A percentile compares a stretch with the other conserved stretches of the same genome.
Conservation (phyloP, 1,140 invertebrate species). For the Leucophenga varia region DNA sequence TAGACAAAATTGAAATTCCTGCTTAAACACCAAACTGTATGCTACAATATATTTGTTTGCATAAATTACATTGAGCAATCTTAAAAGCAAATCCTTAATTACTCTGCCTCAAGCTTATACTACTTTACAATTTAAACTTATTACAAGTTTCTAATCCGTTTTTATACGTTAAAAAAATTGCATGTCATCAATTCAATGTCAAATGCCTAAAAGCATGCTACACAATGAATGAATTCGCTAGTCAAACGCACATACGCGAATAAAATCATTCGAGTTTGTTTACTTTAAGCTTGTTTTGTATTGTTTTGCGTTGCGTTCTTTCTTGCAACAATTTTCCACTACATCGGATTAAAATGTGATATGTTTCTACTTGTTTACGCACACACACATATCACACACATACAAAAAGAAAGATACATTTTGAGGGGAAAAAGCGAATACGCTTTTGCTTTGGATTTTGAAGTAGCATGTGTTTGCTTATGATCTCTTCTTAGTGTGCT, state of each 20-base stretch:
- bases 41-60: too few species aligned
- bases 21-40: too few species aligned
- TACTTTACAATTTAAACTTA: slow-evolving; percentile 26
- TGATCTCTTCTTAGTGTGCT: slow-evolving; percentile 48
- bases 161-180: slow-evolving; percentile 32
- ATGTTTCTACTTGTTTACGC: slow-evolving; percentile 52
- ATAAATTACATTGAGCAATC: too few species aligned
- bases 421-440: not conserved
- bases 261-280: too few species aligned
- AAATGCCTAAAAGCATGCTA: slow-evolving; percentile 7
- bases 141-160: slow-evolving; percentile 34
- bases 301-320: slow-evolving; percentile 12
- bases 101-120: too few species aligned
- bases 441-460: too few species aligned
- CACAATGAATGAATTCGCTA: too few species aligned
- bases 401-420: not conserved
- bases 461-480: slow-evolving; percentile 49
- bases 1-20: too few species aligned
- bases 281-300: too few species aligned
- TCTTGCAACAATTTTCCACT: slow-evolving; percentile 48
- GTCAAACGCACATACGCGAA: too few species aligned
- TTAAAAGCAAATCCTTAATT: too few species aligned
- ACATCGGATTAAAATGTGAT: slow-evolving; percentile 54
- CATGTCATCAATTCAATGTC: slow-evolving; percentile 36
- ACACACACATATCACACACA: slow-evolving; percentile 15